These are phyloP conservation scores for Catagonus wagneri DNA, from an alignment of 2,113 vertebrate genomes.

Conservation along the genomic window DNA sequence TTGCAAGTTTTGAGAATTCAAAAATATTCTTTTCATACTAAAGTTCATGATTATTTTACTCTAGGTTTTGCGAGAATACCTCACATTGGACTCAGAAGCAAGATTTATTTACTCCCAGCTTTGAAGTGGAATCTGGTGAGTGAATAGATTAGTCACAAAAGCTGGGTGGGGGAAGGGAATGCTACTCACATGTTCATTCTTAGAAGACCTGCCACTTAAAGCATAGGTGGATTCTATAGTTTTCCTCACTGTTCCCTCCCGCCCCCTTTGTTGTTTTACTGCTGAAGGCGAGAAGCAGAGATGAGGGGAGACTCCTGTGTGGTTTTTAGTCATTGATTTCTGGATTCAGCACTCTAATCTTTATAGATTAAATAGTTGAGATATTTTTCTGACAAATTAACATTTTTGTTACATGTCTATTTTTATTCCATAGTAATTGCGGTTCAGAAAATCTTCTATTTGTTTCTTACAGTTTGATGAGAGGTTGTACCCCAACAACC, in stretches of 20 bases:
- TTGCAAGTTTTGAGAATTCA: not conserved
- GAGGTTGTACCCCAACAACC: not conserved
- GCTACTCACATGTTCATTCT: not conserved
- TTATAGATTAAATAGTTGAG: not conserved
- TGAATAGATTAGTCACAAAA: not conserved
- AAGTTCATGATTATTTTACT: slow-evolving; percentile 65
- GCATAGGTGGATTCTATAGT: not conserved
- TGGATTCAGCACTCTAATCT: not conserved
- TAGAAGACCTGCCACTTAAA: not conserved
- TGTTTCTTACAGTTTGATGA: not conserved
- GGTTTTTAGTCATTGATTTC: not conserved
- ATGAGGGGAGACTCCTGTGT: not conserved
- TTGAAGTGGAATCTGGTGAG: slow-evolving; percentile 55
- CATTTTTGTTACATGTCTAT: not conserved
- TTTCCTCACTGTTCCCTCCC: not conserved
- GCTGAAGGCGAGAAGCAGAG: not conserved
- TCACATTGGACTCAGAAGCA: slow-evolving; percentile 44
- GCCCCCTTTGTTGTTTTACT: not conserved
- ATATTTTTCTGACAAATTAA: slow-evolving; percentile 2
- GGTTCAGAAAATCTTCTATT: not conserved
- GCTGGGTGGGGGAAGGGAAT: not conserved
- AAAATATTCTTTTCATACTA: slow-evolving; percentile 30
- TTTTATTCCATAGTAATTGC: not conserved
- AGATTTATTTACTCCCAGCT: not conserved
- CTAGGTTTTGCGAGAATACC: slow-evolving; percentile 59